Evolutionary conservation across 2,888 invertebrate species (phyloP).

Genomic region (Drosophila diplacantha): DNA sequence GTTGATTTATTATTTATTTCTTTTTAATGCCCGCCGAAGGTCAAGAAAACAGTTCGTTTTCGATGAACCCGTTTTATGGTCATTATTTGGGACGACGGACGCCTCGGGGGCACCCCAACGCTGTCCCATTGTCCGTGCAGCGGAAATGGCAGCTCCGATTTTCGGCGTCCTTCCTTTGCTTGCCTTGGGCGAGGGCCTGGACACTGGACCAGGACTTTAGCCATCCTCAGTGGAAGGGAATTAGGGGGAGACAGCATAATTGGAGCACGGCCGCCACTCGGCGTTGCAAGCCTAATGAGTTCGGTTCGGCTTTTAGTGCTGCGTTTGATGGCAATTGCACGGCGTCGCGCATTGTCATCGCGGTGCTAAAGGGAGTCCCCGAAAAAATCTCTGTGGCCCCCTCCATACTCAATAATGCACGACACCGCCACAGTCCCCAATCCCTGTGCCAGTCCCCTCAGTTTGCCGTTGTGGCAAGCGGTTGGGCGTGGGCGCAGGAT

Average conservation of each 20-base stretch:
- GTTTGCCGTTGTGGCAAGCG: slow-evolving; percentile 33
- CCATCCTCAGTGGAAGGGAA: background rate
- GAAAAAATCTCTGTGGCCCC: slow-evolving; percentile 25
- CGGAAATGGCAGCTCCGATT: slow-evolving; percentile 64
- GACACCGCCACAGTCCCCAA: slow-evolving; percentile 14
- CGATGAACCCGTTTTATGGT: slow-evolving; percentile 56
- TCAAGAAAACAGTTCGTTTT: slow-evolving; percentile 58
- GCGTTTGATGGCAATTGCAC: slow-evolving; percentile 52
- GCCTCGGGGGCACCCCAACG: slow-evolving; percentile 5
- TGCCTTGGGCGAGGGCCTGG: slow-evolving; percentile 6
- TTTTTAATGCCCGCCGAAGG: slow-evolving; percentile 67
- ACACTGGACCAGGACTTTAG: background rate
- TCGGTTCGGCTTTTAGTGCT: slow-evolving; percentile 50
- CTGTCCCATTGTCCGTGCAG: slow-evolving; percentile 43
- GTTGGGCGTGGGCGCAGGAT: background rate
- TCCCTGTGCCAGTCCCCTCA: background rate
- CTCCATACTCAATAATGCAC: slow-evolving; percentile 38
- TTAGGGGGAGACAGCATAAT: slow-evolving; percentile 52
- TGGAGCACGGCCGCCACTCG: slow-evolving; percentile 48
- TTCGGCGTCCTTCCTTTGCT: slow-evolving; percentile 33
- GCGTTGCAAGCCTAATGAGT: slow-evolving; percentile 64
- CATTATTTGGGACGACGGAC: slow-evolving; percentile 24
- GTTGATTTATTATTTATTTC: slow-evolving; percentile 72
- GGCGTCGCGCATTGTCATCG: slow-evolving; percentile 27
- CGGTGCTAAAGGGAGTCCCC: slow-evolving; percentile 8